Conservation (phyloP, 2,888 invertebrate genomes). For the Zhuqinia jingwanae region DNA sequence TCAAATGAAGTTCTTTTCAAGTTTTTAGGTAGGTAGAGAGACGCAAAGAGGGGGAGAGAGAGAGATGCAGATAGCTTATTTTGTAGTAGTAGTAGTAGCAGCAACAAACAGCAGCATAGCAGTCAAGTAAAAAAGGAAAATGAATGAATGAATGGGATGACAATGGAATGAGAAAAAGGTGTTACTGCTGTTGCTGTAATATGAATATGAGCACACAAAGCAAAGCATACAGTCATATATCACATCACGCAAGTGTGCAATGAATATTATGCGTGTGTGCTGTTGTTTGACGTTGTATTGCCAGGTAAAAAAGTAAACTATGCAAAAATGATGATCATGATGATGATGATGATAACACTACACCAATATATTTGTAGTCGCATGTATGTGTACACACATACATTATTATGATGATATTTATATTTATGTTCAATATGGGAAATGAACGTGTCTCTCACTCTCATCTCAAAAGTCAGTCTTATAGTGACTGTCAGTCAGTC, state of each 20-base stretch:
- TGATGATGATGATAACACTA: neutral
- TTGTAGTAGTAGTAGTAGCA: neutral
- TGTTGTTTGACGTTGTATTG: neutral
- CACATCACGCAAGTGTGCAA: constrained; percentile 23
- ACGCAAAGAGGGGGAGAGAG: neutral
- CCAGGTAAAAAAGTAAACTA: too few species aligned
- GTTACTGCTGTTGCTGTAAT: constrained; percentile 54
- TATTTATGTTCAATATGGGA: constrained; percentile 54
- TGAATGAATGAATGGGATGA: constrained; percentile 55
- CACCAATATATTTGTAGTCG: neutral
- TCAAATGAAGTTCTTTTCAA: constrained; percentile 13
- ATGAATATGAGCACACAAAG: too few species aligned
- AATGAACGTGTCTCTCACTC: constrained; percentile 45
- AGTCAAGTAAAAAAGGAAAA: constrained; percentile 46
- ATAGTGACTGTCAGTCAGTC: constrained; percentile 53
- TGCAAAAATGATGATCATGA: constrained; percentile 35
- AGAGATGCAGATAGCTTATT: neutral
- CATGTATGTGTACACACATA: neutral
- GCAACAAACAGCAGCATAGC: neutral
- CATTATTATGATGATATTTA: too few species aligned
- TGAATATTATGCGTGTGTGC: constrained; percentile 48
- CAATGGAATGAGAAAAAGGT: constrained; percentile 53
- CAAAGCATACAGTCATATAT: constrained; percentile 50
- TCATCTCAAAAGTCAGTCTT: too few species aligned
- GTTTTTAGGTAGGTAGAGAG: neutral